Evolutionary conservation across 2,797 vertebrate genomes (phyloP).

Genomic region (Staurois parvus): DNA sequence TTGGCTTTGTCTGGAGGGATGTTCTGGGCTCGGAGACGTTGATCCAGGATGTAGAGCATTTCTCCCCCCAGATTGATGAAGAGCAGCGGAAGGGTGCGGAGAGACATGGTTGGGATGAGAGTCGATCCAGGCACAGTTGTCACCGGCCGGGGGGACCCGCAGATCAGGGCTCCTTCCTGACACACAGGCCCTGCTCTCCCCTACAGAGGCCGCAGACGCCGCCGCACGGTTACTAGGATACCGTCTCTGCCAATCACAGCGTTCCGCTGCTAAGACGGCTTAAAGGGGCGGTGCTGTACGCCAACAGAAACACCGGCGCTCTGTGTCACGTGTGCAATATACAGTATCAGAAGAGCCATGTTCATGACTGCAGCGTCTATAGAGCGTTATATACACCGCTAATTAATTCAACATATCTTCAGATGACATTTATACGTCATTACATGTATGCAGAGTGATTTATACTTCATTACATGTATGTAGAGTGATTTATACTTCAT

Average conservation of each 20-base stretch:
- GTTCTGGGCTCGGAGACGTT: conserved; percentile 94
- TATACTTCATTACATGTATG: too few relatives aligned
- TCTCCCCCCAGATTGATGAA: conserved; percentile 98
- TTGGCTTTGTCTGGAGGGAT: conserved; percentile 94
- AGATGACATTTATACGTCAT: too few relatives aligned
- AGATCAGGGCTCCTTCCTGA: neutral
- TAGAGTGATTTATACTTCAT: too few relatives aligned
- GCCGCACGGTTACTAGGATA: conserved; percentile 81
- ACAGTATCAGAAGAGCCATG: too few relatives aligned
- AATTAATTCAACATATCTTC: too few relatives aligned
- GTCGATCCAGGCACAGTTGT: neutral
- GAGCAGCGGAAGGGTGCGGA: conserved; percentile 89
- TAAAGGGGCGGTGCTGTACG: neutral
- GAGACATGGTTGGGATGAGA: conserved; percentile 77
- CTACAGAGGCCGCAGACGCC: conserved; percentile 56
- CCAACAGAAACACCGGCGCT: neutral
- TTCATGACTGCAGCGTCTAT: too few relatives aligned
- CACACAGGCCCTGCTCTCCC: neutral
- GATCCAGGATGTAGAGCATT: conserved; percentile 98
- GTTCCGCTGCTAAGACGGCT: neutral
- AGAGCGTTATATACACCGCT: too few relatives aligned
- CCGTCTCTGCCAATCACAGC: conserved; percentile 61
- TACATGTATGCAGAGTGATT: too few relatives aligned
- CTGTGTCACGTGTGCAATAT: neutral
- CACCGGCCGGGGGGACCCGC: too few relatives aligned